Evolutionary conservation across 2,888 invertebrate species (phyloP).

Genomic region (Crossocerus cetratus): DNA sequence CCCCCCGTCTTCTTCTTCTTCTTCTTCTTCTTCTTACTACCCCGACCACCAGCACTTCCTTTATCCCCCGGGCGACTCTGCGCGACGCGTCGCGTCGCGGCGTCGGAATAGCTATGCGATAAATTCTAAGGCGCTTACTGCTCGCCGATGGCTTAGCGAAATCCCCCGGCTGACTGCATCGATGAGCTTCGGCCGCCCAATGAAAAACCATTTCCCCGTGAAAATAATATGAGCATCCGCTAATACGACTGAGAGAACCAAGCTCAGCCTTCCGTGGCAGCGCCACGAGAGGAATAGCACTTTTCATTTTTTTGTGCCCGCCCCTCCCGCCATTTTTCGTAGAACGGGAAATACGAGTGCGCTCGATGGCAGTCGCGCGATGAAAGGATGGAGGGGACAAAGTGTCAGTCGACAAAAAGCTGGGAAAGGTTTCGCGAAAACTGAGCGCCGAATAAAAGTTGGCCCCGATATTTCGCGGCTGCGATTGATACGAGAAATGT

Average conservation of each 20-base stretch:
- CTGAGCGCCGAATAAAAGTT: conserved; percentile 40
- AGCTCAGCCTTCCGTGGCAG: background rate
- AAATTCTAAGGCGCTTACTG: conserved; percentile 74
- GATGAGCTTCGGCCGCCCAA: conserved; percentile 51
- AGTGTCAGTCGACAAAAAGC: conserved; percentile 18
- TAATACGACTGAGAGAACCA: background rate
- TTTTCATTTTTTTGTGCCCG: too few relatives aligned
- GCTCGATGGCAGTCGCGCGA: conserved; percentile 14
- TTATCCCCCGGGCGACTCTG: conserved; percentile 25
- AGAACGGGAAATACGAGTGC: background rate
- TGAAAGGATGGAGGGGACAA: background rate
- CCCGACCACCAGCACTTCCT: conserved; percentile 25
- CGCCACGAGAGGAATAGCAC: background rate
- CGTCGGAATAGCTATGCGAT: conserved; percentile 68
- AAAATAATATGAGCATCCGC: conserved; percentile 2
- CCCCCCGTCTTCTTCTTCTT: conserved; percentile 21
- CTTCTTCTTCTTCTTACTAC: conserved; percentile 25
- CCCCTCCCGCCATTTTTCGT: background rate
- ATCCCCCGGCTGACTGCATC: conserved; percentile 66
- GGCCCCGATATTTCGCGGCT: conserved; percentile 26
- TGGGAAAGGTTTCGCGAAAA: conserved; percentile 7
- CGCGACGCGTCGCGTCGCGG: conserved; percentile 51
- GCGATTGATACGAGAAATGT: conserved; percentile 58
- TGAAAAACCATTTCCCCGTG: conserved; percentile 14
- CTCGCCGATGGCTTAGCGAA: conserved; percentile 70